Evolutionary conservation across 1,140 invertebrate genomes (phyloP), one percentile per base, ranked within the genome.

Genomic region (Mactra quadrangularis): DNA sequence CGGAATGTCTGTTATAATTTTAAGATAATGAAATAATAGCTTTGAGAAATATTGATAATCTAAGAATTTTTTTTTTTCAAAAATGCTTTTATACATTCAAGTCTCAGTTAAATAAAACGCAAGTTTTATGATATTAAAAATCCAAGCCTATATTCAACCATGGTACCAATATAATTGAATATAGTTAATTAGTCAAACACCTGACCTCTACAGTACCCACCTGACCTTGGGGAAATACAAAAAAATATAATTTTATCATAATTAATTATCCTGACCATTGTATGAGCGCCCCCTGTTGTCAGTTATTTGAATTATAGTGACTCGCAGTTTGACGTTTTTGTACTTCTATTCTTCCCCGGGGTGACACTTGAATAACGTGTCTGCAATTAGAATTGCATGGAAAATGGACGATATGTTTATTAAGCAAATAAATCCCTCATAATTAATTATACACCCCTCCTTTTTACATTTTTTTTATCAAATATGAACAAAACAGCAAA

Each of bases 371-470:
- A 68, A 68, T 50, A 17, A 27, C 19, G 11, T 15, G 13, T 1
- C 45, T 68, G 64, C 64, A 68, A 68, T 68, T 68, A 68, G 45
- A 68, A n/a, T 68, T 68, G 64, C 64, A 68, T 68, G 64, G 47
- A 15, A 68, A 45, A 68, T 68, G 47, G 64, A 22, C 27, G 64
- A 68, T 68, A 68, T 68, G 45, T 50, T 41, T 47, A n/a, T 41
- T 31, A 50, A 50, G 15, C 45, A 41, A 68, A 68, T 68, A 68
- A 68, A 47, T 68, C 64, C 19, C 19, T 68, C 64, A 68, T 68
- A 68, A 68, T 68, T 68, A 68, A 68, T 68, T 68, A 68, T 41
- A 25, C 64, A n/a, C n/a, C n/a, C n/a, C n/a, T n/a, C n/a, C n/a
- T 41, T 41, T 68, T 68, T 47, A 68, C 64, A 68, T 47, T 50